phyloP scores from a whole-genome alignment of 2,113 vertebrate genomes.

The Talpa occidentalis region DNA sequence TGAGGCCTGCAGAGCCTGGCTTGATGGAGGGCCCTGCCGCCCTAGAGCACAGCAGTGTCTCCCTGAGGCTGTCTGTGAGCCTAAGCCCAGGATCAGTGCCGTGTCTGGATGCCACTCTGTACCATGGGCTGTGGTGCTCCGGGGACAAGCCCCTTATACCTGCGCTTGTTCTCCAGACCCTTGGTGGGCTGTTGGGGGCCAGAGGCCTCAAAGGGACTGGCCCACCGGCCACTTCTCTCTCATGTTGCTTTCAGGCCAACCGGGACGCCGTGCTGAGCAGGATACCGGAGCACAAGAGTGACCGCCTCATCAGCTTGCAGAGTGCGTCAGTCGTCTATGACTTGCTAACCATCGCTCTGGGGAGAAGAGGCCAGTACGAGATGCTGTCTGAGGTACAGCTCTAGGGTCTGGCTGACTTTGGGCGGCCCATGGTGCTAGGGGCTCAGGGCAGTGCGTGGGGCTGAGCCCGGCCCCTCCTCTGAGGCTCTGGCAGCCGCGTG shows the following conservation, averaged over 20 bases:
- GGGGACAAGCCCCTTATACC: not conserved
- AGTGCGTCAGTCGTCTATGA: slow-evolving; percentile 98
- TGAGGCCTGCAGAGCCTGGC: not conserved
- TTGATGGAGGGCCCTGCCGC: not conserved
- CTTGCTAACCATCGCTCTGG: slow-evolving; percentile 97
- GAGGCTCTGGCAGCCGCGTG: not conserved
- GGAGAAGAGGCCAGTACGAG: slow-evolving; percentile 98
- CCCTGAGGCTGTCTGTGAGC: not conserved
- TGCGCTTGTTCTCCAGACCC: not conserved
- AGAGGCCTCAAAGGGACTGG: not conserved
- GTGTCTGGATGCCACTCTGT: rapidly evolving
- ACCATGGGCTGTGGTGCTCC: not conserved
- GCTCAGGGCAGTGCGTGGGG: not conserved
- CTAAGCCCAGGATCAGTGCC: not conserved
- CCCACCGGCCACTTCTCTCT: slow-evolving; percentile 50
- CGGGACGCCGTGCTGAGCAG: slow-evolving; percentile 97
- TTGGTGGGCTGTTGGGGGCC: not conserved
- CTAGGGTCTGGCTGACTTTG: not conserved
- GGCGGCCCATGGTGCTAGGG: not conserved
- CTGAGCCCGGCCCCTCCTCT: not conserved
- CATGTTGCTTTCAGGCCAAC: slow-evolving; percentile 91
- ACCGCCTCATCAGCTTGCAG: slow-evolving; percentile 98
- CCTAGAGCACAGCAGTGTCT: not conserved
- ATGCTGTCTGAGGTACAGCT: slow-evolving; percentile 97
- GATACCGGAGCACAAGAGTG: slow-evolving; percentile 97